Base-by-base conservation (phyloP, 2,888 invertebrate genomes). In the Dolomedes plantarius region DNA sequence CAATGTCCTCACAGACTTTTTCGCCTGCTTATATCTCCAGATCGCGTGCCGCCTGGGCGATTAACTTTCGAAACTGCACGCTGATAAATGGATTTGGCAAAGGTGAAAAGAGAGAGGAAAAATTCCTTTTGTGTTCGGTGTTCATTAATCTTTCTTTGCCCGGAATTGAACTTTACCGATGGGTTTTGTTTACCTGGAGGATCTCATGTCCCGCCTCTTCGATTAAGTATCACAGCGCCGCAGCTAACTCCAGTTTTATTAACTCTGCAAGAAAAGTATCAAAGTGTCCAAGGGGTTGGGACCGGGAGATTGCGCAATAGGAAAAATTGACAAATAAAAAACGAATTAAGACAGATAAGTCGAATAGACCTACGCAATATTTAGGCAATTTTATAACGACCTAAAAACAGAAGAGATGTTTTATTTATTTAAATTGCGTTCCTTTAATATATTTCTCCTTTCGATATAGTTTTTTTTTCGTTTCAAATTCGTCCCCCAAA, bases 61-160 rank as follows among this genome's bases (percentile, higher is more conserved):
- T 85, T 85, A 85, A 77, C 83, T 85, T 85, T 77, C 67, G 83
- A 85, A 85, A 85, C 83, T 85, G 83, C 77, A 85, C 77, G 77
- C 83, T 76, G 83, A 85, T 85, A 85, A 85, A 85, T 85, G 83
- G 83, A 85, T 78, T 78, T 85, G 83, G 77, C 83, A 85, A 68
- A 85, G 83, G 83, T 85, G 83, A 85, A 85, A 85, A 85, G 77
- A 85, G 77, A 85, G 74, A n/a, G 73, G 75, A 29, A 65, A 73
- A 85, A 72, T 85, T 77, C 56, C 77, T 85, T 85, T 77, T 85
- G 73, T 83, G 77, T 83, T 50, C 50, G 6, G 56, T 64, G 68
- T 85, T 85, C 83, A 85, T 85, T 85, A 85, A 85, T 85, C 83
- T 85, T 85, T 85, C 83, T 85, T 85, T 85, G 76, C 77, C 46